Percentiles rank a stretch among this genome's conserved stretches.
Conservation (phyloP, 2,888 invertebrate genomes). For the Coleophora flavipennella region DNA sequence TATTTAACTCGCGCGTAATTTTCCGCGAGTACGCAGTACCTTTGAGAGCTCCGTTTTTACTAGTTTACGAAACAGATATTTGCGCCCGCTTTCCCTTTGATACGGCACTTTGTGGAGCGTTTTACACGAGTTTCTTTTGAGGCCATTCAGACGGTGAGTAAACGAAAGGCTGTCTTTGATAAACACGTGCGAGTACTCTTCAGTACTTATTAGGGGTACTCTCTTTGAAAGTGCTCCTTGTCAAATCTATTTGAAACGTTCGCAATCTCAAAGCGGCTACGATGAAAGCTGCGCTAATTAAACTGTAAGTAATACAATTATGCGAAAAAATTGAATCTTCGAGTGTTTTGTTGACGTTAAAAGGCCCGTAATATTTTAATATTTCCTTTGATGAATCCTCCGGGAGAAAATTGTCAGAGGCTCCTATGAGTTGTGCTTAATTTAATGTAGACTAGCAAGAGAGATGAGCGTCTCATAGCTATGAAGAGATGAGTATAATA, state of each 20-base stretch:
- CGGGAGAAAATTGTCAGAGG: background rate
- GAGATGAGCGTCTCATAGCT: too few species aligned
- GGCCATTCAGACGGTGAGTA: slow-evolving; percentile 73
- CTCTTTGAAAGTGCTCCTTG: slow-evolving; percentile 71
- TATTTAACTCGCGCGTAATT: slow-evolving; percentile 72
- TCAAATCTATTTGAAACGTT: slow-evolving; percentile 72
- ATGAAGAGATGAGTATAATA: too few species aligned
- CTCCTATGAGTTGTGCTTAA: background rate
- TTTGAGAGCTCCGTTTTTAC: slow-evolving; percentile 71
- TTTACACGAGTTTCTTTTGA: slow-evolving; percentile 74
- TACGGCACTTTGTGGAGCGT: slow-evolving; percentile 72
- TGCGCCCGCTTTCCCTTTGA: slow-evolving; percentile 71
- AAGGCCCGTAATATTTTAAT: slow-evolving; percentile 33
- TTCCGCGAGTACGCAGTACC: slow-evolving; percentile 69
- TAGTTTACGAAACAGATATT: slow-evolving; percentile 74
- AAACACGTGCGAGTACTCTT: slow-evolving; percentile 74
- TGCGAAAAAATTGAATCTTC: slow-evolving; percentile 60
- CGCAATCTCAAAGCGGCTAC: slow-evolving; percentile 66
- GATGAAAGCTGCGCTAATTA: slow-evolving; percentile 70
- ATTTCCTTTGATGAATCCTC: slow-evolving; percentile 18
- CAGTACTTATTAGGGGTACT: slow-evolving; percentile 73
- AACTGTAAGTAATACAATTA: slow-evolving; percentile 71
- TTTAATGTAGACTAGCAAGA: too few species aligned
- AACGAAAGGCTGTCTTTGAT: slow-evolving; percentile 74
- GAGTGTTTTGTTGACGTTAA: slow-evolving; percentile 42